Evolutionary conservation across 2,888 invertebrate genomes (phyloP), one percentile per base, ranked within the genome.

Genomic region (Noctua janthe): DNA sequence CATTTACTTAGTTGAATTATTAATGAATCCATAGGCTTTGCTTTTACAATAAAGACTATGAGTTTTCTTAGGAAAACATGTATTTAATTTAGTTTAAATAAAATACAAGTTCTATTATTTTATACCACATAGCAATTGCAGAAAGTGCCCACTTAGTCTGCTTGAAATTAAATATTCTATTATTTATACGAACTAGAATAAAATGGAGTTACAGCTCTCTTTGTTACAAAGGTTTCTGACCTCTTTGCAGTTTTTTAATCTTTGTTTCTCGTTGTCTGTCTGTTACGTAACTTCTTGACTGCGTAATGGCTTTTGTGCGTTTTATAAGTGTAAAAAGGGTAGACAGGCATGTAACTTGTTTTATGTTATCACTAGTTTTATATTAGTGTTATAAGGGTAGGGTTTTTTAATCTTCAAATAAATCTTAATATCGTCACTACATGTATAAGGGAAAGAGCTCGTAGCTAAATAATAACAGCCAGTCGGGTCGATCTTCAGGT

Each of bases 301-400:
- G 56, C 49, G 56, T 70, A 85, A 62, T 82, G 39, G 13, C 7
- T 56, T 84, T 84, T 70, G 69, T 84, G 29, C 13, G 39, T 70
- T 85, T 80, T 64, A 70, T 73, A 29, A 11, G 62, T 39, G 7
- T 56, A 70, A 73, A 70, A 80, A 73, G 20, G 69, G 54, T 72
- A 59, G 20, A 20, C 49, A 73, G 35, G 43, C 29, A 67, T 47
- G 51, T 39, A 29, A 2, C 39, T 39, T 72, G 20, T 69, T 72
- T 29, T 54, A 13, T 47, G 20, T 20, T 59, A 49, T 62, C 71
- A 17, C 15, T 29, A 10, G 17, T 49, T 77, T 81, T 70, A 5
- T 6, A 15, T 59, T 29, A 13, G 39, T 43, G 15, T 29, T 74
- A 67, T n/a, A 74, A 51, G 17, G 64, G 15, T n/a, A 39, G 39